Evolutionary conservation across 1,140 invertebrate genomes (phyloP).

Genomic region (Diorhabda elongata): DNA sequence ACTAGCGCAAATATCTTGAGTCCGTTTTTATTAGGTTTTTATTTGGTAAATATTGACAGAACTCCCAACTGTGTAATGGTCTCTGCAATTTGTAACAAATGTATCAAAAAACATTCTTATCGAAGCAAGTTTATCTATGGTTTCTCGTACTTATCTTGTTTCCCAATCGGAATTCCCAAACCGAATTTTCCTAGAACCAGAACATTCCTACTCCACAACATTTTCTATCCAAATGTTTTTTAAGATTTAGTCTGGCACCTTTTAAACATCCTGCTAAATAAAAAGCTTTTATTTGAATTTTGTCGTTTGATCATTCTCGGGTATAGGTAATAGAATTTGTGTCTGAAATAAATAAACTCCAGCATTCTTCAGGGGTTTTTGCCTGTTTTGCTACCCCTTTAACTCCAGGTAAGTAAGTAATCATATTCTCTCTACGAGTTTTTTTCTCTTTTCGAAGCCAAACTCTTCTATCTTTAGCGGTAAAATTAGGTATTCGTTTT

Average conservation of each 20-base stretch:
- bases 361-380: too few relatives aligned
- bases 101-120: slow-evolving; percentile 10
- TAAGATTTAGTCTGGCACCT: slow-evolving; percentile 47
- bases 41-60: slow-evolving; percentile 17
- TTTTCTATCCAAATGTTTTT: slow-evolving; percentile 49
- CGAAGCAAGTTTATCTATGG: slow-evolving; percentile 18
- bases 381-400: too few relatives aligned
- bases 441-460: too few relatives aligned
- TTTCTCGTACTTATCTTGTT: slow-evolving; percentile 38
- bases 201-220: slow-evolving; percentile 48
- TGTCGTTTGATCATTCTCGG: slow-evolving; percentile 29
- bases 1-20: too few relatives aligned
- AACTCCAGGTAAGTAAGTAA: too few relatives aligned
- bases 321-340: slow-evolving; percentile 9
- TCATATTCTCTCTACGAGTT: too few relatives aligned
- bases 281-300: slow-evolving; percentile 50
- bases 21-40: slow-evolving; percentile 1
- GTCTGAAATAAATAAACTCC: too few relatives aligned
- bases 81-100: slow-evolving; percentile 22
- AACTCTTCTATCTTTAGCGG: too few relatives aligned
- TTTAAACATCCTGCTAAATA: slow-evolving; percentile 51
- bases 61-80: too few relatives aligned
- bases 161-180: slow-evolving; percentile 47
- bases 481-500: too few relatives aligned
- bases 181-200: slow-evolving; percentile 39